Percentiles rank a stretch among this genome's conserved stretches.
phyloP scores from a whole-genome alignment of 2,888 invertebrate genomes.

The Caenorhabditis angaria region DNA sequence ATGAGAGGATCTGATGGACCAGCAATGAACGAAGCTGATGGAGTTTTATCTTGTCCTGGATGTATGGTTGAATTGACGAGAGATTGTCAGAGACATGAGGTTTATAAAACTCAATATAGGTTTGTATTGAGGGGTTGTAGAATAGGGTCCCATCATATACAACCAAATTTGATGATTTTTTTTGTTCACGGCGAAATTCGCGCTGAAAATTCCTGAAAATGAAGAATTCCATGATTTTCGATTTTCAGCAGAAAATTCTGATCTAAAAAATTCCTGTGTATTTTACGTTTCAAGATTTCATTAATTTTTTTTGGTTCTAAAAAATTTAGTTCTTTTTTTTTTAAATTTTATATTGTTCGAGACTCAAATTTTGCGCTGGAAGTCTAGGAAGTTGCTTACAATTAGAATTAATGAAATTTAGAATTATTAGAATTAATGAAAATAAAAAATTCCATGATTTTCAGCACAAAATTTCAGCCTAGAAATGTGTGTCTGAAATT shows the following conservation, averaged over 20 bases:
- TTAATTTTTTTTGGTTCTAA: too few relatives aligned
- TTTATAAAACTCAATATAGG: constrained; percentile 76
- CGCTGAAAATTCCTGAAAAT: neutral
- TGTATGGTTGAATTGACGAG: constrained; percentile 77
- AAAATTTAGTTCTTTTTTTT: too few relatives aligned
- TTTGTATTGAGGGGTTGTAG: constrained; percentile 9
- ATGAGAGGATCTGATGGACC: constrained; percentile 15
- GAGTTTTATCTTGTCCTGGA: constrained; percentile 77
- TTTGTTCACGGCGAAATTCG: neutral
- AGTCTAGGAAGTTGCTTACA: too few relatives aligned
- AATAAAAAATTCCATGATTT: too few relatives aligned
- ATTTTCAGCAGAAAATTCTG: neutral
- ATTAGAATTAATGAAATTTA: too few relatives aligned
- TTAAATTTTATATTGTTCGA: too few relatives aligned
- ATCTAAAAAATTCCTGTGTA: neutral
- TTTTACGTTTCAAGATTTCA: too few relatives aligned
- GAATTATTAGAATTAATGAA: too few relatives aligned
- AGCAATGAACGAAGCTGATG: constrained; percentile 73
- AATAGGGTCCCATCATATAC: neutral
- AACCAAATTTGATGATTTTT: neutral
- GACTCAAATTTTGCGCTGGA: too few relatives aligned
- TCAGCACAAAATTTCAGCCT: too few relatives aligned
- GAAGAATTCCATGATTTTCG: neutral
- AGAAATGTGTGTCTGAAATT: too few relatives aligned
- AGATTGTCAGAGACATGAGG: constrained; percentile 77